Conservation (phyloP, 1,140 invertebrate genomes). For the Drosophila truncata region DNA sequence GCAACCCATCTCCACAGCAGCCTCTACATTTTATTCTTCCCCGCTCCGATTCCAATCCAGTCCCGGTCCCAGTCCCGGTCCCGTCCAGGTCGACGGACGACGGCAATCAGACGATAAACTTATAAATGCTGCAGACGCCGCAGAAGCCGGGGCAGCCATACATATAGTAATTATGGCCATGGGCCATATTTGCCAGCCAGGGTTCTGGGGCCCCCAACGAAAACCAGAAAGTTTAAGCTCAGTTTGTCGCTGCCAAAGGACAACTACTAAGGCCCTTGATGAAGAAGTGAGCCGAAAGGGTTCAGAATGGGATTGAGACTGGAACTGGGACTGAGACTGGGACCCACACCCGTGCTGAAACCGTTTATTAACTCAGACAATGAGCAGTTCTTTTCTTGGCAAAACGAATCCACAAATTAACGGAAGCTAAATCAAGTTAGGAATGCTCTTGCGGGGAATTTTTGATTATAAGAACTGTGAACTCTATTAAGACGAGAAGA, state of each 20-base stretch:
- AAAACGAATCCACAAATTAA: conserved; percentile 39
- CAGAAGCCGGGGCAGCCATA: conserved; percentile 69
- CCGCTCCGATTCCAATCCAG: too few relatives aligned
- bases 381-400: conserved; percentile 41
- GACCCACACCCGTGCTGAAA: conserved; percentile 3
- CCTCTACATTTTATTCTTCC: conserved; percentile 23
- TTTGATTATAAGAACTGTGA: conserved; percentile 8
- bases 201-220: conserved; percentile 32
- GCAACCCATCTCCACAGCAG: conserved; percentile 48
- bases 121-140: conserved; percentile 80
- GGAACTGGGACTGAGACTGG: neutral
- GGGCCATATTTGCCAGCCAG: conserved; percentile 66
- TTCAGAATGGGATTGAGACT: neutral
- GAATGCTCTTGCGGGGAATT: conserved; percentile 16
- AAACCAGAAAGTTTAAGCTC: conserved; percentile 59
- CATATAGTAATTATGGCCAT: conserved; percentile 79
- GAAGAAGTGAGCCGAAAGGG: conserved; percentile 35
- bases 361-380: conserved; percentile 55
- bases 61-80: conserved; percentile 3
- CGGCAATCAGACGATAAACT: conserved; percentile 81
- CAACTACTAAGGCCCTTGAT: conserved; percentile 28
- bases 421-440: conserved; percentile 49
- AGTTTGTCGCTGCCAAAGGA: conserved; percentile 57
- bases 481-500: conserved; percentile 2
- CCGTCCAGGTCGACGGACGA: conserved; percentile 52